A percentile compares a stretch with the other conserved stretches of the same genome.
Conservation (phyloP, 2,888 invertebrate genomes). For the Eupithecia abbreviata region DNA sequence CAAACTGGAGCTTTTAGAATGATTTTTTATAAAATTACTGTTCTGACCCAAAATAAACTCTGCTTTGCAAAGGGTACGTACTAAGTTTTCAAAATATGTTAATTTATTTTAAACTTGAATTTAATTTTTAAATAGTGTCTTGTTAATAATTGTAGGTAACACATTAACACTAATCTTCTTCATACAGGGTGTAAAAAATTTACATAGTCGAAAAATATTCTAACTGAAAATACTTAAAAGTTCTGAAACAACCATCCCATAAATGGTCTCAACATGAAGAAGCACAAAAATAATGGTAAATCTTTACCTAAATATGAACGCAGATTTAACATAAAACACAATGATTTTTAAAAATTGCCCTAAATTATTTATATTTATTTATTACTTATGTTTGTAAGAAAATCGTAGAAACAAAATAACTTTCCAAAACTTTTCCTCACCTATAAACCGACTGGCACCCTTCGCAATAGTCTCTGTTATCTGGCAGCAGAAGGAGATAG, state of each 20-base stretch:
- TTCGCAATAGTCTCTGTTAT: conserved; percentile 79
- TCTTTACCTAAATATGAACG: background rate
- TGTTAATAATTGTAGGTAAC: too few relatives aligned
- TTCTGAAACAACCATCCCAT: too few relatives aligned
- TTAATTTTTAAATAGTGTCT: too few relatives aligned
- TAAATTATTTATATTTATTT: background rate
- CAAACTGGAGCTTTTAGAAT: background rate
- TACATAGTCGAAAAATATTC: too few relatives aligned
- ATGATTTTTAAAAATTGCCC: background rate
- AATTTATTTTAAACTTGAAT: background rate
- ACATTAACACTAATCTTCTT: too few relatives aligned
- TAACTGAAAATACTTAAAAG: too few relatives aligned
- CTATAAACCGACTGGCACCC: conserved; percentile 78
- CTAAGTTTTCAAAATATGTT: background rate
- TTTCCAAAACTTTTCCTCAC: conserved; percentile 54
- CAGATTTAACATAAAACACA: background rate
- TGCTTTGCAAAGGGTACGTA: background rate
- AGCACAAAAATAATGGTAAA: background rate
- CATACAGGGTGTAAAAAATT: too few relatives aligned
- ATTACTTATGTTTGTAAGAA: background rate
- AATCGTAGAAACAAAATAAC: background rate
- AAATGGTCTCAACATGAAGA: too few relatives aligned
- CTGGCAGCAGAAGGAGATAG: conserved; percentile 80
- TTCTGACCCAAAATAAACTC: background rate
- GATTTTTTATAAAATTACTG: background rate